These are phyloP conservation scores for Valencia hispanica DNA, from an alignment of 2,797 vertebrate genomes.

Conservation along the genomic window DNA sequence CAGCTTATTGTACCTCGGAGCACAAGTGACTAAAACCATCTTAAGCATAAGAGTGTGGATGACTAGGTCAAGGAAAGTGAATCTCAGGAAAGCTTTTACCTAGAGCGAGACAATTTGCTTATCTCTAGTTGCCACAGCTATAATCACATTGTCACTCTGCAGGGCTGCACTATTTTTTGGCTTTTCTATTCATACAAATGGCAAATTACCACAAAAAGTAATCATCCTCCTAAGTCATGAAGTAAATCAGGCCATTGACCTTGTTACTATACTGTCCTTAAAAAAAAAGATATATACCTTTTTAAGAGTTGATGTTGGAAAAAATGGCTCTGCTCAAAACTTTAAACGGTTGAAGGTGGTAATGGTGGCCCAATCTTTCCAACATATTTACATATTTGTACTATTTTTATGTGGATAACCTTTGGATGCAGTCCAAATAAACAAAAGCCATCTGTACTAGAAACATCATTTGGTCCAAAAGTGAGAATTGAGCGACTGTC, in stretches of 20 bases:
- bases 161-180: slow-evolving; percentile 68
- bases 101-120: slow-evolving; percentile 70
- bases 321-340: slow-evolving; percentile 14
- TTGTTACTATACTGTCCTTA: slow-evolving; percentile 40
- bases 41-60: slow-evolving; percentile 43
- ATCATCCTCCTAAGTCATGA: slow-evolving; percentile 59
- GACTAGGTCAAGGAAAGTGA: slow-evolving; percentile 73
- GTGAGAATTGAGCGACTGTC: slow-evolving; percentile 37
- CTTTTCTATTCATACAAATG: slow-evolving; percentile 63
- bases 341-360: slow-evolving; percentile 19
- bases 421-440: slow-evolving; percentile 52
- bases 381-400: slow-evolving; percentile 45
- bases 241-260: slow-evolving; percentile 56
- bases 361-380: slow-evolving; percentile 12
- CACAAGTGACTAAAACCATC: slow-evolving; percentile 49
- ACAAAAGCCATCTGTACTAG: slow-evolving; percentile 31
- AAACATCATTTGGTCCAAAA: slow-evolving; percentile 42
- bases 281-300: background rate
- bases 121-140: slow-evolving; percentile 72
- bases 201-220: slow-evolving; percentile 67
- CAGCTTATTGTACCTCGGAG: slow-evolving; percentile 24
- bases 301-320: slow-evolving; percentile 27
- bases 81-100: slow-evolving; percentile 68
- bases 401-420: slow-evolving; percentile 18
- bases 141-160: slow-evolving; percentile 75